A percentile compares a stretch with the other conserved stretches of the same genome.
Evolutionary conservation across 1,140 invertebrate genomes (phyloP).

Genomic region (Plodia interpunctella): DNA sequence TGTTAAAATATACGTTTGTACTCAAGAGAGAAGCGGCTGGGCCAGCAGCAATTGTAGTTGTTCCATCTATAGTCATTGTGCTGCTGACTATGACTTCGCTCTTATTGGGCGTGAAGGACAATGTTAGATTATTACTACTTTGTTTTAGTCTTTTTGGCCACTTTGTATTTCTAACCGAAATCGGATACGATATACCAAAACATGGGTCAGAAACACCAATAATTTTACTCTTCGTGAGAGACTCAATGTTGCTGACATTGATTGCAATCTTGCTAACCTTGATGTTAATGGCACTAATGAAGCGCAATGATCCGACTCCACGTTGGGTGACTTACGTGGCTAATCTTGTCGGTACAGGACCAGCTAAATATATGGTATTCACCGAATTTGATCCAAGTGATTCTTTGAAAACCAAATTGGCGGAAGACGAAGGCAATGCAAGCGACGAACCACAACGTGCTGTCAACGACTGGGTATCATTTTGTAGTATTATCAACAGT

Average conservation of each 20-base stretch:
- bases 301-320: constrained; percentile 34
- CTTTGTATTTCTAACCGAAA: constrained; percentile 57
- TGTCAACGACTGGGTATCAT: constrained; percentile 49
- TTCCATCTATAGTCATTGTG: constrained; percentile 51
- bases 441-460: constrained; percentile 23
- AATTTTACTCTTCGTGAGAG: constrained; percentile 55
- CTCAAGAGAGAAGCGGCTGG: constrained; percentile 57
- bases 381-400: constrained; percentile 61
- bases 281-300: constrained; percentile 47
- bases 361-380: constrained; percentile 62
- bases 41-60: constrained; percentile 56
- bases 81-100: constrained; percentile 50
- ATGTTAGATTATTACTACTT: constrained; percentile 45
- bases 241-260: constrained; percentile 61
- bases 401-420: constrained; percentile 31
- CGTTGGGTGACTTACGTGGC: constrained; percentile 46
- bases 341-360: constrained; percentile 40
- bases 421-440: constrained; percentile 32
- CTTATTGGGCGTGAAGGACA: constrained; percentile 55
- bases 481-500: constrained; percentile 56
- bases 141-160: constrained; percentile 67
- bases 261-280: constrained; percentile 49
- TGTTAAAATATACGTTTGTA: constrained; percentile 63
- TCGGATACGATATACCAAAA: constrained; percentile 60
- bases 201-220: constrained; percentile 61